These are phyloP conservation scores for Phrynocephalus vlangalii DNA, from an alignment of 2,797 vertebrate species.

Conservation along the genomic window DNA sequence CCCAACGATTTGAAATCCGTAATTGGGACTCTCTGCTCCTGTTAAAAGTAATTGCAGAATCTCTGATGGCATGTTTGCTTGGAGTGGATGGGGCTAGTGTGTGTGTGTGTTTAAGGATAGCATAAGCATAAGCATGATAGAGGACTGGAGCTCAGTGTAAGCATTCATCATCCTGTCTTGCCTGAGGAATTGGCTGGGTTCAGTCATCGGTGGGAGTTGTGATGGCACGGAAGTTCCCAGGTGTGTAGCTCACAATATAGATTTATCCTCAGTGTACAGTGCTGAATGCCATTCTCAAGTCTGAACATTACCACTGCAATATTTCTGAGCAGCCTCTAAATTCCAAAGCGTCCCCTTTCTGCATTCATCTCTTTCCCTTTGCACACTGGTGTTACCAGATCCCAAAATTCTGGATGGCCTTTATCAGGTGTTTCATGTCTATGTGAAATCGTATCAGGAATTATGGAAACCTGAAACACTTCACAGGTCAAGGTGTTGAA, in stretches of 20 bases:
- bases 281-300: not conserved
- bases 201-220: not conserved
- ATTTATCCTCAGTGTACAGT: no score
- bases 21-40: conserved; percentile 38
- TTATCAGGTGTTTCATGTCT: no score
- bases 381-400: no score
- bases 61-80: conserved; percentile 44
- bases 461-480: no score
- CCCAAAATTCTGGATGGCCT: no score
- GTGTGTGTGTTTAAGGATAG: not conserved
- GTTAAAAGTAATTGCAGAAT: not conserved
- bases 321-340: no score
- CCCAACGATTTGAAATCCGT: conserved; percentile 35
- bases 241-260: no score
- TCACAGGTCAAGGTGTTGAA: no score
- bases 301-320: no score
- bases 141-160: not conserved
- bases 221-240: not conserved
- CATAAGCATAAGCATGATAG: not conserved
- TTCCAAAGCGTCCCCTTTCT: no score
- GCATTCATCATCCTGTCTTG: not conserved
- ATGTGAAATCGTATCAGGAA: no score
- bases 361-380: no score
- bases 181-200: not conserved
- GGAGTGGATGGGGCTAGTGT: not conserved